Evolutionary conservation across 2,113 vertebrate genomes (phyloP).

Genomic region (Centropus bengalensis): DNA sequence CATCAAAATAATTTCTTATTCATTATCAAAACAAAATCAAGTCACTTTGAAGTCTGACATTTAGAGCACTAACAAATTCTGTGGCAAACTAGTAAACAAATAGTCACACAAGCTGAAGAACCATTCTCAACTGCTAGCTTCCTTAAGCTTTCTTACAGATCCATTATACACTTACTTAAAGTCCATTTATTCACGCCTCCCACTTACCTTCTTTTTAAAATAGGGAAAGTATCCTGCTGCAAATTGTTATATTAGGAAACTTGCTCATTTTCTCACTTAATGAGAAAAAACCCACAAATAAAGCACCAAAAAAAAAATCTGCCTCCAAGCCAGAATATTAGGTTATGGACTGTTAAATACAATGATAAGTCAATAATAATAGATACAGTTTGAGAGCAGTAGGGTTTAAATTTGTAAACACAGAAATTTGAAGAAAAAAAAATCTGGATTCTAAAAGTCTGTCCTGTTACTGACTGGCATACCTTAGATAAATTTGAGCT

Average conservation of each 20-base stretch:
- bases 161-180: background rate
- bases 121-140: background rate
- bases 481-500: background rate
- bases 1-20: background rate
- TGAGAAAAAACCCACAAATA: background rate
- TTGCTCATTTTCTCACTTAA: background rate
- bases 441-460: background rate
- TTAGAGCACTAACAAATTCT: background rate
- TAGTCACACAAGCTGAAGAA: background rate
- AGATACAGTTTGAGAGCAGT: background rate
- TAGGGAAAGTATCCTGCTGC: background rate
- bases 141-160: background rate
- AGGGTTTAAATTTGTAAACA: background rate
- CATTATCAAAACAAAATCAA: slow-evolving; percentile 22
- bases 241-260: background rate
- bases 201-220: background rate
- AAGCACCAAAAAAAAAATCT: background rate
- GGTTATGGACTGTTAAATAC: background rate
- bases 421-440: background rate
- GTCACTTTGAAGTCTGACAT: background rate
- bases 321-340: background rate
- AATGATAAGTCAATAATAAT: background rate
- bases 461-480: background rate
- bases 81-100: background rate
- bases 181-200: background rate